Base-by-base conservation (phyloP, 23 tunicate species). In the Aplidium turbinatum region DNA sequence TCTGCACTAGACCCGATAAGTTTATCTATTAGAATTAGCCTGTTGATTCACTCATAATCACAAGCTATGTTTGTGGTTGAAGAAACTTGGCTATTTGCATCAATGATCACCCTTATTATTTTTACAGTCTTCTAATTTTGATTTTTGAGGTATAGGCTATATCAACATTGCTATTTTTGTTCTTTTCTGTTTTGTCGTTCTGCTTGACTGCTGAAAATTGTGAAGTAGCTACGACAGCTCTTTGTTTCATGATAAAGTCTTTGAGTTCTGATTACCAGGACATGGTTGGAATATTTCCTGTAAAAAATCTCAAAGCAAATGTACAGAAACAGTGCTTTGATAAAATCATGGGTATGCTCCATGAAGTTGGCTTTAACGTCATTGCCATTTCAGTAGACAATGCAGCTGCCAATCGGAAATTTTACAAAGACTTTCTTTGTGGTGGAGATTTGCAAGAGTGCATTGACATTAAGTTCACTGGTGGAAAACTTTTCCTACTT, bases 361-460 rank as follows among this genome's bases (percentile, higher is more conserved):
- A 60, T 60, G 68, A 60, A 29, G 68, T 60, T 4, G 68, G 68
- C 7, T 60, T 60, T 20, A 60, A 60, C n/a, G 68, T 60, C 9
- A 20, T 60, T 27, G 68, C 16, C 4, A 30, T 60, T 4, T 60
- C 68, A 4, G 38, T 60, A 6, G 68, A 60, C n/a, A 60, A 60
- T 60, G 68, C 68, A 28, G n/a, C 36, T 27, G 68, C 68, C 29
- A 60, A 60, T 20, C 35, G 68, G 7, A 60, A 60, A 29, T 60
- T 60, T 60, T 60, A 29, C 36, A 60, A 60, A 60, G 68, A 60
- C 31, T 60, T 60, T 29, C 68, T 26, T 60, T 60, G 68, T 20
- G 68, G 31, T n/a, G 61, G 61, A 16, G 23, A 5, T 9, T 54
- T 22, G 61, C 19, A 60, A 60, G 38, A 6, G 7, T 27, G 38